Conservation (phyloP, 2,797 vertebrate genomes). For the Sparidentex hasta region DNA sequence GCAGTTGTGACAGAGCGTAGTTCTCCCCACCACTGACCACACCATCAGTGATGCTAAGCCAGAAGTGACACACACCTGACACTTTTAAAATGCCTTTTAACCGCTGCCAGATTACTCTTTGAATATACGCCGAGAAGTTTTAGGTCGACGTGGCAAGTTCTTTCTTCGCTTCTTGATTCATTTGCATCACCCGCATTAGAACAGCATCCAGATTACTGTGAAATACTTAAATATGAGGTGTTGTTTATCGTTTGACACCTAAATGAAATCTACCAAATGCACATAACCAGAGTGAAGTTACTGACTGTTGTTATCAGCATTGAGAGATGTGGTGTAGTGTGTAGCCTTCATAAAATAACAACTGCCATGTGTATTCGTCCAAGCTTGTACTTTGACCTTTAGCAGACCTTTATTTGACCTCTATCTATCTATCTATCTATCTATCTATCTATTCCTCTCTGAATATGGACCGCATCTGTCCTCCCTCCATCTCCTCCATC, state of each 20-base stretch:
- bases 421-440: slow-evolving; percentile 10
- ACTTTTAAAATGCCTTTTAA: background rate
- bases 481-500: slow-evolving; percentile 29
- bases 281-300: background rate
- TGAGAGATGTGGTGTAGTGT: no score
- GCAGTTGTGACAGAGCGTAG: background rate
- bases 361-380: background rate
- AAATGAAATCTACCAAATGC: background rate
- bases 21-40: background rate
- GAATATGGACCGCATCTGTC: slow-evolving; percentile 27
- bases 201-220: no score
- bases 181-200: background rate
- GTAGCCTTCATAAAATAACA: background rate
- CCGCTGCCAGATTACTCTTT: background rate
- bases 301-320: background rate
- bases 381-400: no score
- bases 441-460: background rate
- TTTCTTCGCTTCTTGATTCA: background rate
- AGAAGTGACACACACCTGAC: background rate
- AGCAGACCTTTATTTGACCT: no score
- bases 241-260: background rate
- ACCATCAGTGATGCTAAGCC: background rate
- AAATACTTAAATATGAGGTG: background rate
- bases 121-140: background rate
- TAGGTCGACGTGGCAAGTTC: background rate